phyloP scores from a whole-genome alignment of 2,113 vertebrate genomes.

The Oenanthe melanoleuca region DNA sequence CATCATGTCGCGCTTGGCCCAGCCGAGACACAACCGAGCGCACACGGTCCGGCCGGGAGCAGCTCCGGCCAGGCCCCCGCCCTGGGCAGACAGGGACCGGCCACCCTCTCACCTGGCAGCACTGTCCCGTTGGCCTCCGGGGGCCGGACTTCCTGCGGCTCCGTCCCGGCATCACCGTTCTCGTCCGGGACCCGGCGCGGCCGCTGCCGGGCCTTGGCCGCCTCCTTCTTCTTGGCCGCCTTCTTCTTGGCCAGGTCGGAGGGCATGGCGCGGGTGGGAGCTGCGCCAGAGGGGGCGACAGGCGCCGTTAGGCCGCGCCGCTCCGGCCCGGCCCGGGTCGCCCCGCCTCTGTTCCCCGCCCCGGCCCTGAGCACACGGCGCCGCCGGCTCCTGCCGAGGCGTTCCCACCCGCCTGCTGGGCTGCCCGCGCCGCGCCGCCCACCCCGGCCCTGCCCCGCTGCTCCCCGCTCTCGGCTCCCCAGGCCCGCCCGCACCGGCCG shows the following conservation, averaged over 20 bases:
- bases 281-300: neutral
- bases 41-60: neutral
- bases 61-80: neutral
- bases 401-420: too few relatives aligned
- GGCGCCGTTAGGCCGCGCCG: slow-evolving; percentile 9
- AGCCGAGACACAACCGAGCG: fast-evolving
- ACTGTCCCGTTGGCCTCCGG: slow-evolving; percentile 77
- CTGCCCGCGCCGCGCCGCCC: too few relatives aligned
- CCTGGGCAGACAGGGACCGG: neutral
- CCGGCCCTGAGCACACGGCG: too few relatives aligned
- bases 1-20: fast-evolving
- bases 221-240: slow-evolving; percentile 96
- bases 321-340: neutral
- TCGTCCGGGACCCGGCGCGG: slow-evolving; percentile 82
- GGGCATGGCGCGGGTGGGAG: slow-evolving; percentile 79
- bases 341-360: too few relatives aligned
- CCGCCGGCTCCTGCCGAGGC: too few relatives aligned
- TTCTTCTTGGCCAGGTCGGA: slow-evolving; percentile 97
- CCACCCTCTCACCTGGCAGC: slow-evolving; percentile 74
- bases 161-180: slow-evolving; percentile 66
- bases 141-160: slow-evolving; percentile 63
- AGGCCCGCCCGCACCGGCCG: too few relatives aligned
- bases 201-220: slow-evolving; percentile 88
- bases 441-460: too few relatives aligned
- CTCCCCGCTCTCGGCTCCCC: too few relatives aligned